Evolutionary conservation across 2,797 vertebrate species (phyloP).

Genomic region (Gephyroberyx darwinii): DNA sequence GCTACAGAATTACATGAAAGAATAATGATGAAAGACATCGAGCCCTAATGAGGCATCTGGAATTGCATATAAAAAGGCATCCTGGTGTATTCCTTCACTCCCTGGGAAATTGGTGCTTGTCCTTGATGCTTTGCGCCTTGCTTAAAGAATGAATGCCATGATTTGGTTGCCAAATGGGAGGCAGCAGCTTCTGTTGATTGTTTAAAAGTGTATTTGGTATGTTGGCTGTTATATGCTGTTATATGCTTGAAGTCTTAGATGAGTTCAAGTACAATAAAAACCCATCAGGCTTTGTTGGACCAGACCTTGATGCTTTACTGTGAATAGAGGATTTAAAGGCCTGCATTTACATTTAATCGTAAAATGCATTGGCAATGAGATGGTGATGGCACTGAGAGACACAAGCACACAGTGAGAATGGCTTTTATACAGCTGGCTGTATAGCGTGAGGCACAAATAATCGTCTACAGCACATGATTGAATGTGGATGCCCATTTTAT

Average conservation of each 20-base stretch:
- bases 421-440: slow-evolving; percentile 34
- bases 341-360: slow-evolving; percentile 42
- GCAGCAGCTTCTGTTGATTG: slow-evolving; percentile 6
- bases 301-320: slow-evolving; percentile 5
- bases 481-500: slow-evolving; percentile 20
- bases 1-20: slow-evolving; percentile 75
- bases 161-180: slow-evolving; percentile 43
- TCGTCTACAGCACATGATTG: slow-evolving; percentile 14
- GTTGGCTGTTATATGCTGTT: slow-evolving; percentile 29
- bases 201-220: slow-evolving; percentile 10
- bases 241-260: slow-evolving; percentile 32
- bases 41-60: slow-evolving; percentile 80
- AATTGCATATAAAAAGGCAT: slow-evolving; percentile 73
- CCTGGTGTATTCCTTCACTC: slow-evolving; percentile 68
- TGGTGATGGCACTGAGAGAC: background rate
- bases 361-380: slow-evolving; percentile 32
- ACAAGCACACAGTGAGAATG: slow-evolving; percentile 14
- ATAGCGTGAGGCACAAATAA: slow-evolving; percentile 13
- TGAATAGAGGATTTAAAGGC: slow-evolving; percentile 31
- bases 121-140: slow-evolving; percentile 55
- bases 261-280: slow-evolving; percentile 42
- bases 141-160: slow-evolving; percentile 44
- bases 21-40: slow-evolving; percentile 80
- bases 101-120: slow-evolving; percentile 61
- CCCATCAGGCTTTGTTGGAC: slow-evolving; percentile 38